Conservation (phyloP, 1,140 invertebrate genomes). For the Drosophila parvula region DNA sequence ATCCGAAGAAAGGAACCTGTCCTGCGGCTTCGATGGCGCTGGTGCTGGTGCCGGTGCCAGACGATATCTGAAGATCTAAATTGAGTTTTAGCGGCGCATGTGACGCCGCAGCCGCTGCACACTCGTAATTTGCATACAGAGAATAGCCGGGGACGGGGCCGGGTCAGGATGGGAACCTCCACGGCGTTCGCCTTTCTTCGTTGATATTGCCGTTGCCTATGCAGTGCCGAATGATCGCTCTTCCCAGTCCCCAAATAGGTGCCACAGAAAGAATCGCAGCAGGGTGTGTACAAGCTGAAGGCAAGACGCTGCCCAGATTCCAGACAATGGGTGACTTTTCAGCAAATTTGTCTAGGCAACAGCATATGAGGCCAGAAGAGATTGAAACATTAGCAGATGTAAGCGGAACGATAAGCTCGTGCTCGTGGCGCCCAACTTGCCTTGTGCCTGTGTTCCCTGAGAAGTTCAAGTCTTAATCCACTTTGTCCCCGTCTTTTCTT, state of each 20-base stretch:
- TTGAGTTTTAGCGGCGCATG: slow-evolving; percentile 82
- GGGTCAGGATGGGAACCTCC: slow-evolving; percentile 66
- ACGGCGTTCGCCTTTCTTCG: slow-evolving; percentile 44
- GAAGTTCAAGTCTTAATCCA: slow-evolving; percentile 18
- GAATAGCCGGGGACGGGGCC: slow-evolving; percentile 47
- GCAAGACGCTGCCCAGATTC: slow-evolving; percentile 18
- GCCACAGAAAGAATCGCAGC: slow-evolving; percentile 53
- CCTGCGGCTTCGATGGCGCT: slow-evolving; percentile 42
- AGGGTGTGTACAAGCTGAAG: slow-evolving; percentile 73
- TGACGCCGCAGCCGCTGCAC: slow-evolving; percentile 57
- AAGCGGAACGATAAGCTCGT: slow-evolving; percentile 62
- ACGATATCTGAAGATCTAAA: slow-evolving; percentile 76
- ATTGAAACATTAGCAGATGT: slow-evolving; percentile 83
- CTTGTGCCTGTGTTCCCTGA: slow-evolving; percentile 2
- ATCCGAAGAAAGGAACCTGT: slow-evolving; percentile 50
- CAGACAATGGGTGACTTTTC: slow-evolving; percentile 74
- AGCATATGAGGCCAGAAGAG: slow-evolving; percentile 73
- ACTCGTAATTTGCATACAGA: slow-evolving; percentile 81
- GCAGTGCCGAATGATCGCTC: slow-evolving; percentile 25
- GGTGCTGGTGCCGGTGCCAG: slow-evolving; percentile 32
- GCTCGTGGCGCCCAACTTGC: slow-evolving; percentile 6
- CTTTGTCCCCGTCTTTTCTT: slow-evolving; percentile 45
- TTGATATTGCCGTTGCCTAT: slow-evolving; percentile 6
- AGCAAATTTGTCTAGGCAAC: slow-evolving; percentile 60
- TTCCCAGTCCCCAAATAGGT: slow-evolving; percentile 34